Base-by-base conservation (phyloP, 2,797 vertebrate genomes). In the Halcyon badia region DNA sequence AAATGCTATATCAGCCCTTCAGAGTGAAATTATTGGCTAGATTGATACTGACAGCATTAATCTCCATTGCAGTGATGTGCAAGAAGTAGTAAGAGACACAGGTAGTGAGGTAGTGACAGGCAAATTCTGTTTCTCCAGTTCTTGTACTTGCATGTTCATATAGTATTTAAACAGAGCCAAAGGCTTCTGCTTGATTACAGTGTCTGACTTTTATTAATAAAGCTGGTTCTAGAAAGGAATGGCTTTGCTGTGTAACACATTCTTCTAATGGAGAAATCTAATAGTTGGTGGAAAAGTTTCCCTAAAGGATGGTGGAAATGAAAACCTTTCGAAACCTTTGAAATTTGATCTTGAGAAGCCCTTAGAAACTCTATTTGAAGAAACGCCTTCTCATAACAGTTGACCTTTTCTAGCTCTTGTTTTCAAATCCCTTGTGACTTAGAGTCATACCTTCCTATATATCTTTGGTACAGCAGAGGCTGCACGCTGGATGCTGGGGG, bases 361-460 rank as follows among this genome's bases (percentile, higher is more conserved):
- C 71, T 87, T 68, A 93, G 92, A 95, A 94, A 64, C 83, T 94
- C 85, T 95, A 49, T 94, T 95, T 95, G 94, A 95, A 87, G 80
- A 95, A 92, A 93, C 96, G 21, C 60, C 33, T 77, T 89, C 88
- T 97, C 93, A 94, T 94, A 97, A 91, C 64, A 80, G 88, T 57
- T 97, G 96, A 92, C 90, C 91, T 97, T 97, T 96, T 58, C 86
- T 77, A 62, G 65, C 48, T 93, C 52, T 79, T 37, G 41, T 87
- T 95, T 90, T 75, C 65, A 94, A 95, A 90, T 95, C 94, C 71
- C 90, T 51, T 22, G 71, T 85, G 93, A 54, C 41, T 78, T 39
- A 39, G 87, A 78, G 44, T 89, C 83, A 16, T 88, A 60, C 62
- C 60, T 83, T 70, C 52, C 51, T 41, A 10, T 56, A 70, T 56